A percentile compares a stretch with the other conserved stretches of the same genome.
These are phyloP conservation scores for Erebia ligea DNA, from an alignment of 2,888 invertebrate species.

Conservation along the genomic window DNA sequence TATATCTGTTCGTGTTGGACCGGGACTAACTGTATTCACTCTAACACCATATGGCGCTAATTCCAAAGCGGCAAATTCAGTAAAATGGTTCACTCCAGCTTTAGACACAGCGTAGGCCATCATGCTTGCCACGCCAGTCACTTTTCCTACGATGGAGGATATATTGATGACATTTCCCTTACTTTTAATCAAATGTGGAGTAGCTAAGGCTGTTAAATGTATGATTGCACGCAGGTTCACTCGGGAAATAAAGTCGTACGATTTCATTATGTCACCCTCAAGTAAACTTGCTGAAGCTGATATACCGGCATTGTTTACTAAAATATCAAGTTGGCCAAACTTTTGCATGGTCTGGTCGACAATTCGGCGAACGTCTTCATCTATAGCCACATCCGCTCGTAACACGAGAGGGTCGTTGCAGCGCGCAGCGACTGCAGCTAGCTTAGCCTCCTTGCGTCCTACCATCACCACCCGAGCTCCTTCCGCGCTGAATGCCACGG, in stretches of 20 bases:
- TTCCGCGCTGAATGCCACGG: constrained; percentile 52
- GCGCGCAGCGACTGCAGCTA: constrained; percentile 24
- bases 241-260: constrained; percentile 25
- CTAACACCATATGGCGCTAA: constrained; percentile 33
- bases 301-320: constrained; percentile 54
- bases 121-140: constrained; percentile 23
- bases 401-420: constrained; percentile 24
- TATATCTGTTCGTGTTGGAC: constrained; percentile 45
- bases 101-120: constrained; percentile 44
- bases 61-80: constrained; percentile 30
- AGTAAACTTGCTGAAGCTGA: constrained; percentile 36
- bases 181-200: constrained; percentile 47
- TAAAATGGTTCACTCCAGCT: constrained; percentile 31
- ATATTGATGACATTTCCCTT: constrained; percentile 46
- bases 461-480: constrained; percentile 54
- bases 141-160: constrained; percentile 38
- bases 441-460: constrained; percentile 43
- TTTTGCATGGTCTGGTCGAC: constrained; percentile 45
- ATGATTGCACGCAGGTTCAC: constrained; percentile 46
- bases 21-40: background rate
- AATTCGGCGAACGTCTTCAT: constrained; percentile 32
- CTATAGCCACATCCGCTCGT: constrained; percentile 26
- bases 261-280: constrained; percentile 35
- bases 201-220: constrained; percentile 45
- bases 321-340: constrained; percentile 49